Evolutionary conservation across 2,113 vertebrate genomes (phyloP).

Genomic region (Grantiella picta): DNA sequence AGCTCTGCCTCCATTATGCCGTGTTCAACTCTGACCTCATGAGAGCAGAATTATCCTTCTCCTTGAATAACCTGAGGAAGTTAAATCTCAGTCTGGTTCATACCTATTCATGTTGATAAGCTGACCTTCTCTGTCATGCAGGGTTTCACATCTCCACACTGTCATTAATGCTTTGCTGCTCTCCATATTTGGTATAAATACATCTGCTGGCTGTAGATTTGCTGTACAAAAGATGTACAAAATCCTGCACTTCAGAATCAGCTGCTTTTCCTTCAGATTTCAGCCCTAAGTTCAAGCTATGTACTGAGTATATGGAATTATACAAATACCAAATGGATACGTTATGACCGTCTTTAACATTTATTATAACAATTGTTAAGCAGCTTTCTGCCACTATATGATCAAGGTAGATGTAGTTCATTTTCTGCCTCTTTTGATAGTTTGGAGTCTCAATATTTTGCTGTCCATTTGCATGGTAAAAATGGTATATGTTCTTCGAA

Average conservation of each 20-base stretch:
- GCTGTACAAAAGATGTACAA: neutral
- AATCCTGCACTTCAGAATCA: neutral
- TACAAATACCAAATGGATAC: neutral
- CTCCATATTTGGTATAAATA: neutral
- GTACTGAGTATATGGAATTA: neutral
- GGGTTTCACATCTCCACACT: neutral
- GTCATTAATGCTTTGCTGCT: neutral
- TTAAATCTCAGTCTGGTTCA: slow-evolving; percentile 13
- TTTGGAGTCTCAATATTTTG: neutral
- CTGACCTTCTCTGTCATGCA: neutral
- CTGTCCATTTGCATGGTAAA: neutral
- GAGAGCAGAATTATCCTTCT: neutral
- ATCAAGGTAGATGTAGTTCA: neutral
- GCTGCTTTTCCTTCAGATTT: neutral
- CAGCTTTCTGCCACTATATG: neutral
- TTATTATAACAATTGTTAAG: neutral
- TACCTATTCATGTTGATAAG: neutral
- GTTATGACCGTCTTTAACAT: neutral
- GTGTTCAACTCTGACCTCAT: neutral
- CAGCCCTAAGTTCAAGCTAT: neutral
- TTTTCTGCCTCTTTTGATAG: neutral
- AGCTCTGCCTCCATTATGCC: neutral
- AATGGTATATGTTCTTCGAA: neutral
- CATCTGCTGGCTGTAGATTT: neutral
- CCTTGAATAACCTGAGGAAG: neutral